phyloP scores from a whole-genome alignment of 2,888 invertebrate genomes.

The Chaetogeoica ovagalla region DNA sequence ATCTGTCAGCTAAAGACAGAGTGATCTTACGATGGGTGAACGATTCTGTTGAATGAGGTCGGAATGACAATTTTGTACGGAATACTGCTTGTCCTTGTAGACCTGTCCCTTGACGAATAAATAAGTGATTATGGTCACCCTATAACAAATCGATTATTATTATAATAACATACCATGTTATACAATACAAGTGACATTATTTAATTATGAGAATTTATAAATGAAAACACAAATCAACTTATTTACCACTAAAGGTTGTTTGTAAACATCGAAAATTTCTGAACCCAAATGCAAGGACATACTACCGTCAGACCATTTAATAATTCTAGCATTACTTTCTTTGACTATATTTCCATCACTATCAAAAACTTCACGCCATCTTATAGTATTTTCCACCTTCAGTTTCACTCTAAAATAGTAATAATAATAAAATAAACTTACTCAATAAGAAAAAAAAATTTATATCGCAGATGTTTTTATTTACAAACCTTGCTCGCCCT shows the following conservation, averaged over 20 bases:
- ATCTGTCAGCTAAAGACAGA: slow-evolving; percentile 91
- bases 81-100: slow-evolving; percentile 97
- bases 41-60: slow-evolving; percentile 98
- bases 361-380: slow-evolving; percentile 87
- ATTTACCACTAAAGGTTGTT: slow-evolving; percentile 79
- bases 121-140: slow-evolving; percentile 97
- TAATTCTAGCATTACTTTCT: slow-evolving; percentile 93
- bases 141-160: slow-evolving; percentile 59
- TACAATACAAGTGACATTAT: background rate
- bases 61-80: slow-evolving; percentile 92
- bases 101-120: slow-evolving; percentile 96
- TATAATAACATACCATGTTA: background rate
- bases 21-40: slow-evolving; percentile 99
- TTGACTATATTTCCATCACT: slow-evolving; percentile 78
- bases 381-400: slow-evolving; percentile 95
- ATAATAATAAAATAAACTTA: slow-evolving; percentile 8
- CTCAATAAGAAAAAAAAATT: background rate
- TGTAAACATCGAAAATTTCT: slow-evolving; percentile 97
- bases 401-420: slow-evolving; percentile 73
- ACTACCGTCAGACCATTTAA: slow-evolving; percentile 97
- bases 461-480: background rate
- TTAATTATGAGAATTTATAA: background rate
- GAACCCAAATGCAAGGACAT: slow-evolving; percentile 95
- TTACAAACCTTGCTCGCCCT: slow-evolving; percentile 76
- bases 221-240: background rate